Evolutionary conservation across 1,140 invertebrate species (phyloP), one percentile per base, ranked within the genome.

Genomic region (Zeugodacus cucurbitae): DNA sequence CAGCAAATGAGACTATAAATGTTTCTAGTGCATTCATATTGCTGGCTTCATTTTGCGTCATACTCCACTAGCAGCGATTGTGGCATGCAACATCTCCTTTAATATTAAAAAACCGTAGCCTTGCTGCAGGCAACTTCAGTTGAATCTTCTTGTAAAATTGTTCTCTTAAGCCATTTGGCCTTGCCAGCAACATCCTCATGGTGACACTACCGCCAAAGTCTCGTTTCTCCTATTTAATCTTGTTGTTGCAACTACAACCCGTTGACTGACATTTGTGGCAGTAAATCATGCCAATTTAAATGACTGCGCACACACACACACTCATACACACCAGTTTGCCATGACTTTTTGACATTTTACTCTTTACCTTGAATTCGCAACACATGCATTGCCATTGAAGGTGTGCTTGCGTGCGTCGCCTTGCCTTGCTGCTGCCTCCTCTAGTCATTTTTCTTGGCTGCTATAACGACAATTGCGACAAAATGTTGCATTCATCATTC

Each of bases 221-320:
- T 17, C n/a, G 58, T 0, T 26, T 62, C 44, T 0, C 41, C 41
- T 41, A n/a, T 41, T 74, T 82, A 34, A 41, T 82, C 41, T 48
- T 48, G 2, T 82, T 54, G 22, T 17, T 82, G 48, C 44, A 26
- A 41, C 74, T 82, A 14, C 41, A 48, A 34, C n/a, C n/a, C 74
- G 74, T 29, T 82, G 74, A 82, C 37, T 82, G 74, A 48, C 74
- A 82, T 82, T 82, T 82, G 74, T 82, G 41, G 74, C 74, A 82
- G 74, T 82, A 82, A 82, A 82, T 82, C 74, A 82, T 82, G 74
- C 74, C 74, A 82, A 82, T 82, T 82, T 82, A 82, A 82, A 82
- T 82, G 74, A 82, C 74, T 82, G 26, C 74, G n/a, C 74, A 82
- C 74, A 82, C 44, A 34, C 26, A 7, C 74, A 82, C 44, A 82